Base-by-base conservation (phyloP, 2,797 vertebrate species). In the Acanthopagrus latus region DNA sequence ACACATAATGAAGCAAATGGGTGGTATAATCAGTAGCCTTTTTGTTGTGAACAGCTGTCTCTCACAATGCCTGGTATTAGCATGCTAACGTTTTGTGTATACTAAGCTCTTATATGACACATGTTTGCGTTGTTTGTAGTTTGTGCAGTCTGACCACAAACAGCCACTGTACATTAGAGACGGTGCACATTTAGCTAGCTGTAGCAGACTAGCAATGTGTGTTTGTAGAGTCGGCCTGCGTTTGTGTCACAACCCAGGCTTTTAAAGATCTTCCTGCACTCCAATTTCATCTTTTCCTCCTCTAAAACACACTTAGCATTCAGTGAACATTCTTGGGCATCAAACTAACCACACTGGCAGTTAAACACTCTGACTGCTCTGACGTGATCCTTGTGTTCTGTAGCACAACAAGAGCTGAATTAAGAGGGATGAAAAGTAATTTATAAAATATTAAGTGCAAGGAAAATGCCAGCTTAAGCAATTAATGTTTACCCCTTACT, bases 401-500 rank as follows among this genome's bases (percentile, higher is more conserved):
- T 38, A 33, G 12, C 6, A 33, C 10, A 21, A 10, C 2, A 43
- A 58, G 41, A 56, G 16, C 2, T 68, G 14, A 38, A 46, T 25
- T 48, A 38, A 62, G 2, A 55, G 29, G 5, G 11, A 25, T 2
- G 4, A 33, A n/a, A 33, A 6, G 9, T 10, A 10, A 38, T 3
- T 21, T 38, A 6, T 48, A 10, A 63, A 4, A 48, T 21, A 29
- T 33, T 4, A 18, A 48, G 18, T 65, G 18, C 16, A 57, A 46
- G 29, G 16, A 60, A 69, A 57, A 57, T 44, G 9, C 3, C 12
- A 46, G 18, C 48, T 68, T 17, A 25, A 56, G 27, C 12, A 71
- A 57, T 46, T 59, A 16, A 67, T 64, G 27, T 74, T 70, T 68
- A 70, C 20, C 33, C 27, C 7, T 8, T 62, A 54, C 63, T 71